These are phyloP conservation scores for Drosophila paranaensis DNA, from an alignment of 2,888 invertebrate species.

Conservation along the genomic window DNA sequence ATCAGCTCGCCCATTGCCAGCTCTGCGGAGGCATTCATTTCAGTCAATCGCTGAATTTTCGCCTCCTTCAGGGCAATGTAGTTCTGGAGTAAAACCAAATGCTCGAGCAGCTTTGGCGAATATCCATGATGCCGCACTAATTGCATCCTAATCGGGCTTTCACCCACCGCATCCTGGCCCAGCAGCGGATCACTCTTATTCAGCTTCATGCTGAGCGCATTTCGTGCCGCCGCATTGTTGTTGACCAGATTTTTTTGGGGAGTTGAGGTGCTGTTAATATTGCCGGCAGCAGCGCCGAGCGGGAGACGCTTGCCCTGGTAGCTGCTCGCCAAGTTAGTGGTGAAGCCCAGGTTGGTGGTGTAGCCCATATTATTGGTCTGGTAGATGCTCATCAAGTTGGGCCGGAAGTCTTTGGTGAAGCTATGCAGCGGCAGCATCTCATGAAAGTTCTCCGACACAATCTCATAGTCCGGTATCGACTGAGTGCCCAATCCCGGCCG, in stretches of 20 bases:
- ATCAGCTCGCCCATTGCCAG: conserved; percentile 85
- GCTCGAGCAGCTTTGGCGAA: conserved; percentile 93
- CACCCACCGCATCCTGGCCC: conserved; percentile 84
- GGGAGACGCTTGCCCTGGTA: conserved; percentile 49
- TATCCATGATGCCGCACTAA: conserved; percentile 89
- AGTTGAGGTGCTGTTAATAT: conserved; percentile 20
- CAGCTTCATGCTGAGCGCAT: conserved; percentile 77
- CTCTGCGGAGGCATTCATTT: conserved; percentile 96
- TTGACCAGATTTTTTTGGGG: conserved; percentile 83
- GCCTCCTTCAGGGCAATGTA: conserved; percentile 92
- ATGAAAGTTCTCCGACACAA: conserved; percentile 95
- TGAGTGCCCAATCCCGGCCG: conserved; percentile 96
- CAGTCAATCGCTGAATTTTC: conserved; percentile 91
- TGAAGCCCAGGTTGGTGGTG: conserved; percentile 84
- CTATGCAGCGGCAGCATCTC: conserved; percentile 95
- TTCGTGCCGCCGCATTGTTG: conserved; percentile 83
- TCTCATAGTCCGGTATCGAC: conserved; percentile 98
- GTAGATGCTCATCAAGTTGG: conserved; percentile 85
- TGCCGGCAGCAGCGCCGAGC: conserved; percentile 21
- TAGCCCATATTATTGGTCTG: conserved; percentile 61
- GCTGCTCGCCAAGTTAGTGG: conserved; percentile 85
- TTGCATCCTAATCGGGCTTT: conserved; percentile 85
- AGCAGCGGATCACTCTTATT: conserved; percentile 90
- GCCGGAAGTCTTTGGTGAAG: conserved; percentile 92
- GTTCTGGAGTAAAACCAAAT: conserved; percentile 94